phyloP scores from a whole-genome alignment of 2,113 vertebrate genomes.

The Neomonachus schauinslandi region DNA sequence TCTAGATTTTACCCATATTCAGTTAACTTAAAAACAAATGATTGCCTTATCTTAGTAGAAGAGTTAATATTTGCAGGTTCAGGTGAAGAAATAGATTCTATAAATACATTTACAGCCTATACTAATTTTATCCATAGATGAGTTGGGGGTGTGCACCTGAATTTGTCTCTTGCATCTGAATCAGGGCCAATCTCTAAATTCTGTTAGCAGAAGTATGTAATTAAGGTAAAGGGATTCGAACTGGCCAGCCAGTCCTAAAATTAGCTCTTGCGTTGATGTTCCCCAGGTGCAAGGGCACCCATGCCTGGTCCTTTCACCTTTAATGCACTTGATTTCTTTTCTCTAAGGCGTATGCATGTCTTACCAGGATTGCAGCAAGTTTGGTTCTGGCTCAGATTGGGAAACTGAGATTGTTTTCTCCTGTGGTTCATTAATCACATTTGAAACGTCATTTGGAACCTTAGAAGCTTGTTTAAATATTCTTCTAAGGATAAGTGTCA shows the following conservation, averaged over 20 bases:
- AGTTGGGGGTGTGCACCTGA: neutral
- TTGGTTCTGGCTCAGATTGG: neutral
- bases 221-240: slow-evolving; percentile 47
- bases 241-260: neutral
- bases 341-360: neutral
- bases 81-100: slow-evolving; percentile 38
- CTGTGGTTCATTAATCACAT: neutral
- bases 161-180: slow-evolving; percentile 32
- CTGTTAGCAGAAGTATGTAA: slow-evolving; percentile 46
- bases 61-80: slow-evolving; percentile 23
- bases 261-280: slow-evolving; percentile 21
- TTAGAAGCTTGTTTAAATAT: neutral
- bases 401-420: slow-evolving; percentile 10
- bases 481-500: neutral
- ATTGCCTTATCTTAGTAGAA: neutral
- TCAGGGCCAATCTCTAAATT: neutral
- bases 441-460: slow-evolving; percentile 17
- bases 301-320: neutral
- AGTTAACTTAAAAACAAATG: neutral
- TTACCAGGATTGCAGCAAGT: neutral
- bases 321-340: neutral
- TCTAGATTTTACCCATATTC: neutral
- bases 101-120: slow-evolving; percentile 47
- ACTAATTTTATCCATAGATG: slow-evolving; percentile 60
- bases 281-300: slow-evolving; percentile 24